phyloP scores from a whole-genome alignment of 2,888 invertebrate genomes.

The Microchrysa polita region DNA sequence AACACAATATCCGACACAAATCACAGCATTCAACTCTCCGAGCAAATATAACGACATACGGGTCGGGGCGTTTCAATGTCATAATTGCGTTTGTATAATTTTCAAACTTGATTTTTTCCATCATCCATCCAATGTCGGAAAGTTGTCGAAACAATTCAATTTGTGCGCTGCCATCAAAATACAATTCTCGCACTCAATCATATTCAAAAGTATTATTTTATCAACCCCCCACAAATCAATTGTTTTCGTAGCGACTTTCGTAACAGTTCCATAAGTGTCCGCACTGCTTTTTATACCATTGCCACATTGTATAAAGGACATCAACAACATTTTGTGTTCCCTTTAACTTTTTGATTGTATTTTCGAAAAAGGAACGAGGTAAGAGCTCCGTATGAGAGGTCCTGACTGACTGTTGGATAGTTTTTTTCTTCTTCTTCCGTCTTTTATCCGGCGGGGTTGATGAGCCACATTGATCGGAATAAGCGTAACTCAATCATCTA shows the following conservation, averaged over 20 bases:
- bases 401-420: too few relatives aligned
- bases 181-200: not conserved
- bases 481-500: conserved; percentile 40
- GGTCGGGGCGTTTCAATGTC: conserved; percentile 13
- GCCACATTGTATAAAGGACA: too few relatives aligned
- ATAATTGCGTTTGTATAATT: conserved; percentile 42
- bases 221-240: conserved; percentile 31
- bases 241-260: conserved; percentile 13
- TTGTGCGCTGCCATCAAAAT: conserved; percentile 18
- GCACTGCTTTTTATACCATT: conserved; percentile 4
- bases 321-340: conserved; percentile 33
- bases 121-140: not conserved
- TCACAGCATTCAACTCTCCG: too few relatives aligned
- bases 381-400: not conserved
- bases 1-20: too few relatives aligned
- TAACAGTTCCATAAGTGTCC: conserved; percentile 1
- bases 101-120: conserved; percentile 19
- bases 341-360: conserved; percentile 41
- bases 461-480: conserved; percentile 38
- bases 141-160: conserved; percentile 34
- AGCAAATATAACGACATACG: conserved; percentile 28
- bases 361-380: conserved; percentile 10
- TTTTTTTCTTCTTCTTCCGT: too few relatives aligned
- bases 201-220: too few relatives aligned
- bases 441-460: conserved; percentile 3